A percentile compares a stretch with the other conserved stretches of the same genome.
Conservation (phyloP, 2,888 invertebrate species). For the Limnephilus marmoratus region DNA sequence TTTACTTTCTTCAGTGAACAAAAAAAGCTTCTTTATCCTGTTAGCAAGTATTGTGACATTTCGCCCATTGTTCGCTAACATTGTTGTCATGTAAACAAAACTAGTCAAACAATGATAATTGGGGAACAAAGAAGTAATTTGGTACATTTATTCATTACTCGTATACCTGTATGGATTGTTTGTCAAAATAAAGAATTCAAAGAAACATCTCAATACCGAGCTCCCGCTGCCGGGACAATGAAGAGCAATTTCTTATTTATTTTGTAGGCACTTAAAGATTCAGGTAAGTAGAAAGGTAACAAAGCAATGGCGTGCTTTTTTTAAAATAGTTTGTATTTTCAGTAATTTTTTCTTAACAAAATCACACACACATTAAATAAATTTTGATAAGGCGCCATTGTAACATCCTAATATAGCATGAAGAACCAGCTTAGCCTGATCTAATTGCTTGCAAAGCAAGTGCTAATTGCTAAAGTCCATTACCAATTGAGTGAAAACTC, state of each 20-base stretch:
- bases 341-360: not conserved
- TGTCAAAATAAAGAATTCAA: not conserved
- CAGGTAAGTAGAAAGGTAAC: not conserved
- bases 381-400: not conserved
- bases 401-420: not conserved
- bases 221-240: not conserved
- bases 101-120: not conserved
- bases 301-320: not conserved
- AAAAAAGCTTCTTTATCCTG: not conserved
- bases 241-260: not conserved
- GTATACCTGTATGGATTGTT: not conserved
- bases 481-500: not conserved
- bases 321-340: not conserved
- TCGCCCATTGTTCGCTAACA: not conserved
- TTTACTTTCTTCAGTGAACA: not conserved
- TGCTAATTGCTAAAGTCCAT: not conserved
- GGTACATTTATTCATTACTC: not conserved
- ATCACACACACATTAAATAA: not conserved
- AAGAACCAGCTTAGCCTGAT: not conserved
- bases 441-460: not conserved
- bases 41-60: not conserved
- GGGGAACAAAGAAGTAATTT: not conserved
- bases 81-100: not conserved
- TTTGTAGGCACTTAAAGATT: not conserved
- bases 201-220: not conserved